Evolutionary conservation across 2,113 vertebrate species (phyloP).

Genomic region (Shinisaurus crocodilurus): DNA sequence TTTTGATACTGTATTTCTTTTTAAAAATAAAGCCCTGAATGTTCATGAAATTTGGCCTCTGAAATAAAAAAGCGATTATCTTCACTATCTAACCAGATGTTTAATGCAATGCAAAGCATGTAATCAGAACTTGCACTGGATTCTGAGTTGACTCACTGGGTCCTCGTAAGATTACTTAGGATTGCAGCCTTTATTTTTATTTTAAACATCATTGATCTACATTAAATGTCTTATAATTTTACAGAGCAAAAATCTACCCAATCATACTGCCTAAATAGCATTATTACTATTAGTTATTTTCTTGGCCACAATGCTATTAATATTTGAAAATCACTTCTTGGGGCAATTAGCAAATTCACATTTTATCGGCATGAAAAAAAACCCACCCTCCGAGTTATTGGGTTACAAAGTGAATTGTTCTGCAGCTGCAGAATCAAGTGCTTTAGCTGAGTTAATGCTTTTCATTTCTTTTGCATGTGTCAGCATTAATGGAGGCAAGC

Average conservation of each 20-base stretch:
- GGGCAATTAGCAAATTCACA: conserved; percentile 76
- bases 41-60: background rate
- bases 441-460: conserved; percentile 83
- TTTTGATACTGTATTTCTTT: background rate
- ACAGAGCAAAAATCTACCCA: background rate
- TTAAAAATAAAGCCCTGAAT: background rate
- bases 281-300: conserved; percentile 20
- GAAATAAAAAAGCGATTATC: background rate
- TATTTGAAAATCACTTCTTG: conserved; percentile 72
- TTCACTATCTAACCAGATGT: background rate
- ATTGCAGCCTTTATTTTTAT: background rate
- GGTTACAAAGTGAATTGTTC: conserved; percentile 80
- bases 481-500: conserved; percentile 83
- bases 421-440: conserved; percentile 84
- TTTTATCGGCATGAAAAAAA: conserved; percentile 65
- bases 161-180: background rate
- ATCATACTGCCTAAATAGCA: background rate
- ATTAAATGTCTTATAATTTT: background rate
- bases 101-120: background rate
- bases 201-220: background rate
- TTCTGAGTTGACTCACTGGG: background rate
- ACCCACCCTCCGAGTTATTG: conserved; percentile 67
- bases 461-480: conserved; percentile 86
- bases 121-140: background rate
- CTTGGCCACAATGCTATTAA: conserved; percentile 39